phyloP scores from a whole-genome alignment of 1,140 invertebrate genomes.

The Aethina tumida region DNA sequence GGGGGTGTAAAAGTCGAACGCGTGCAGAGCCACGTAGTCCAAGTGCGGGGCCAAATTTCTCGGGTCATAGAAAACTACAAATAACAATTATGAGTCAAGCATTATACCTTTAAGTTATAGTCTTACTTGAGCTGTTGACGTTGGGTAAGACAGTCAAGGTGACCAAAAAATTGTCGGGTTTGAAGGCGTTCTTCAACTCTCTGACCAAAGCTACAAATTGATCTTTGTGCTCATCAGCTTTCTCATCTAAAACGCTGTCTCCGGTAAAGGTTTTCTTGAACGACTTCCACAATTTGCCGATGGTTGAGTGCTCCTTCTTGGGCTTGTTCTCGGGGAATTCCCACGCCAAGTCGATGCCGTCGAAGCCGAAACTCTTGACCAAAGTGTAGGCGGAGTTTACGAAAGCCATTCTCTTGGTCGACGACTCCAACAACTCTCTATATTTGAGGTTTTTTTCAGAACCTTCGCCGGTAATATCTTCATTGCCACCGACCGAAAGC shows the following conservation, averaged over 20 bases:
- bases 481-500: constrained; percentile 65
- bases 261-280: constrained; percentile 65
- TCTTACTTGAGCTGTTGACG: constrained; percentile 58
- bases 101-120: not conserved
- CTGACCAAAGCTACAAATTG: constrained; percentile 63
- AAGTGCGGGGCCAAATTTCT: constrained; percentile 58
- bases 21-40: constrained; percentile 68
- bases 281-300: constrained; percentile 57
- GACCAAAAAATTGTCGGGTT: constrained; percentile 51
- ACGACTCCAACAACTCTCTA: constrained; percentile 52
- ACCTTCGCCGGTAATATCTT: constrained; percentile 36
- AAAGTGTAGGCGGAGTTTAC: constrained; percentile 61
- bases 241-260: constrained; percentile 59
- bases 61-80: constrained; percentile 68
- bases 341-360: constrained; percentile 78
- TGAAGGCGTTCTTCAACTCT: constrained; percentile 59
- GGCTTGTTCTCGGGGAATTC: constrained; percentile 72
- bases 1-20: constrained; percentile 72
- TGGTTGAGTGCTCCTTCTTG: constrained; percentile 58
- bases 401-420: constrained; percentile 59
- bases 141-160: constrained; percentile 65
- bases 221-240: constrained; percentile 63
- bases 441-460: constrained; percentile 55
- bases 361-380: constrained; percentile 65
- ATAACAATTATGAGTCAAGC: constrained; percentile 9